Conservation (phyloP, 2,888 invertebrate species). For the Tryphoninae sp. region DNA sequence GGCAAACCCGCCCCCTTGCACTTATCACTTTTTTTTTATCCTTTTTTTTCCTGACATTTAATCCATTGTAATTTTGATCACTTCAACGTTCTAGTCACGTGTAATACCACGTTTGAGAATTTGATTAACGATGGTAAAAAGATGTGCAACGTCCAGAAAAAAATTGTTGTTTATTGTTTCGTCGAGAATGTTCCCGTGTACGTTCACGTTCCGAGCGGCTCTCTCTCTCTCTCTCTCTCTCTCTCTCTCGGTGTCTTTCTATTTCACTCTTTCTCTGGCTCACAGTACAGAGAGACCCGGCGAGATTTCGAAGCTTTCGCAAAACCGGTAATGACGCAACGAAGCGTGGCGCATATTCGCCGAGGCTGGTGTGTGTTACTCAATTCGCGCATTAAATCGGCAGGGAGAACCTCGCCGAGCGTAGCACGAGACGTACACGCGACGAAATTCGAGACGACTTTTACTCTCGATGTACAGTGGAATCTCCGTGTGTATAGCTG, state of each 20-base stretch:
- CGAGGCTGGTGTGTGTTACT: slow-evolving; percentile 32
- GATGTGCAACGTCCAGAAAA: background rate
- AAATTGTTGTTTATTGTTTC: slow-evolving; percentile 1
- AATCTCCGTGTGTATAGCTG: slow-evolving; percentile 24
- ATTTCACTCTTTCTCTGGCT: background rate
- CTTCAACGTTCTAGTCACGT: background rate
- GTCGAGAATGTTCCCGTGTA: background rate
- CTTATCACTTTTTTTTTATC: too few species aligned
- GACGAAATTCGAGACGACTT: slow-evolving; percentile 52
- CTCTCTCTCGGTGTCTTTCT: background rate
- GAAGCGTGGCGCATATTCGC: slow-evolving; percentile 17
- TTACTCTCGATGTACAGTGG: slow-evolving; percentile 48
- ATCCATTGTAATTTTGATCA: background rate
- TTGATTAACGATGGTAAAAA: background rate
- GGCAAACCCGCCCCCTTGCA: too few species aligned
- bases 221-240: background rate
- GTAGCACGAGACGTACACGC: slow-evolving; percentile 24
- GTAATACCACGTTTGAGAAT: background rate
- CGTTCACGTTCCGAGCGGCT: background rate
- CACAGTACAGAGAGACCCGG: slow-evolving; percentile 19
- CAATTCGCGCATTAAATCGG: slow-evolving; percentile 49
- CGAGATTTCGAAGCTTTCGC: slow-evolving; percentile 53
- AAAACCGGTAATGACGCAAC: slow-evolving; percentile 60
- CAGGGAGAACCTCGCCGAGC: slow-evolving; percentile 14
- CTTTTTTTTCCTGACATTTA: too few species aligned